These are phyloP conservation scores for Drosophila pegasa DNA, from an alignment of 2,888 invertebrate genomes.

Conservation along the genomic window DNA sequence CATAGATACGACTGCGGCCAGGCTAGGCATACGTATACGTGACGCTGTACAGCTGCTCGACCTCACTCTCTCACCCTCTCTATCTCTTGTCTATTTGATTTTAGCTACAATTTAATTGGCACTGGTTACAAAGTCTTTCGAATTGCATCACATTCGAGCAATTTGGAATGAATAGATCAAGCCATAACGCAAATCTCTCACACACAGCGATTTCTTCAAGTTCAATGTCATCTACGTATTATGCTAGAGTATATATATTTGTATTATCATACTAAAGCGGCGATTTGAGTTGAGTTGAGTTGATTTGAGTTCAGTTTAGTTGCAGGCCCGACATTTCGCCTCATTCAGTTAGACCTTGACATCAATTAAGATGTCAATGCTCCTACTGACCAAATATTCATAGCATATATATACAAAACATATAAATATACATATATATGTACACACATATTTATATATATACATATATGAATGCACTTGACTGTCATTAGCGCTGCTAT, in stretches of 20 bases:
- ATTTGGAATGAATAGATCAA: conserved; percentile 24
- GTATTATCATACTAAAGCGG: conserved; percentile 52
- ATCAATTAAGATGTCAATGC: conserved; percentile 82
- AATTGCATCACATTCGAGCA: conserved; percentile 36
- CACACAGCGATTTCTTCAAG: conserved; percentile 56
- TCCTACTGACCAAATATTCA: conserved; percentile 47
- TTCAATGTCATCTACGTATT: conserved; percentile 62
- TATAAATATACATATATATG: conserved; percentile 19
- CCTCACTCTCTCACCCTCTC: background rate
- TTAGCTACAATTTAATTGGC: conserved; percentile 27
- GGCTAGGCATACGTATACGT: conserved; percentile 28
- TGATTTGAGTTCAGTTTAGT: conserved; percentile 44
- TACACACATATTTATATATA: background rate
- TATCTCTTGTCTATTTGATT: background rate
- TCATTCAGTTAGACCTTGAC: conserved; percentile 72
- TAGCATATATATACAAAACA: conserved; percentile 4
- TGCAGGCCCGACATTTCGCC: conserved; percentile 41
- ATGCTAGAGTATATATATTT: conserved; percentile 18
- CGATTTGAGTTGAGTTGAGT: conserved; percentile 48
- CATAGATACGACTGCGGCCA: conserved; percentile 7
- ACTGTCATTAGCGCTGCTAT: conserved; percentile 75
- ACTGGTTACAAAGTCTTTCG: conserved; percentile 35
- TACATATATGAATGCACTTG: conserved; percentile 60
- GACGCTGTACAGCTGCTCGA: conserved; percentile 48
- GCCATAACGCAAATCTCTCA: conserved; percentile 12